Base-by-base conservation (phyloP, 2,797 vertebrate genomes). In the Notolabrus celidotus region DNA sequence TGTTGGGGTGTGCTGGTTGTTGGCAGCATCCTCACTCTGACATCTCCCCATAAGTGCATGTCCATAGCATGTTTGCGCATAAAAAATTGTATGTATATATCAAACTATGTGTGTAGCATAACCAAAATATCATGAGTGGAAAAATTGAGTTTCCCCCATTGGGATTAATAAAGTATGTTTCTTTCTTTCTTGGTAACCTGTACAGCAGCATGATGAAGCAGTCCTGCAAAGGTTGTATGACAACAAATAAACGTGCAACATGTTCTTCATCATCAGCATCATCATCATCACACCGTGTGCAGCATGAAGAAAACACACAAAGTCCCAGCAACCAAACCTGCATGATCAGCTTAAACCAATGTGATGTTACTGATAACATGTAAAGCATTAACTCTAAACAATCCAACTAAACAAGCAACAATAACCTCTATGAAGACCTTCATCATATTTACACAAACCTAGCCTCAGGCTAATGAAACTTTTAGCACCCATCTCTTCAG, bases 401-500 rank as follows among this genome's bases (percentile, higher is more conserved):
- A 5, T 15, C 23, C 16, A 55, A 6, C 20, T 41, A 20, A 25
- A 51, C 25, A 17, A 11, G 7, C 1, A 12, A 14, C 16, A 43
- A n/a, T 42, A 10, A 2, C 36, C 36, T 64, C 31, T 25, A 33
- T 38, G 25, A 31, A 25, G 20, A 57, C 27, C 34, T 43, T n/a
- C 39, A 47, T 41, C n/a, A 33, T 45, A 36, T 71, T 57, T 47
- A 54, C 43, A 53, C 23, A 10, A 8, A 62, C 50, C 15, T 67
- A 69, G 50, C 74, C 9, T 11, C 19, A 7, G 47, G 75, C 68
- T 57, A 70, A 54, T 55, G 4, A 61, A 74, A 81, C 70, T 86
- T 83, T 80, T 43, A 34, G 1, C 0, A 66, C 38, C 42, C 10
- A 55, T 41, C 20, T 54, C 23, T 49, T 11, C 5, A 27, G 29